These are phyloP conservation scores for Dinoponera quadriceps DNA, from an alignment of 1,140 invertebrate species.

Conservation along the genomic window DNA sequence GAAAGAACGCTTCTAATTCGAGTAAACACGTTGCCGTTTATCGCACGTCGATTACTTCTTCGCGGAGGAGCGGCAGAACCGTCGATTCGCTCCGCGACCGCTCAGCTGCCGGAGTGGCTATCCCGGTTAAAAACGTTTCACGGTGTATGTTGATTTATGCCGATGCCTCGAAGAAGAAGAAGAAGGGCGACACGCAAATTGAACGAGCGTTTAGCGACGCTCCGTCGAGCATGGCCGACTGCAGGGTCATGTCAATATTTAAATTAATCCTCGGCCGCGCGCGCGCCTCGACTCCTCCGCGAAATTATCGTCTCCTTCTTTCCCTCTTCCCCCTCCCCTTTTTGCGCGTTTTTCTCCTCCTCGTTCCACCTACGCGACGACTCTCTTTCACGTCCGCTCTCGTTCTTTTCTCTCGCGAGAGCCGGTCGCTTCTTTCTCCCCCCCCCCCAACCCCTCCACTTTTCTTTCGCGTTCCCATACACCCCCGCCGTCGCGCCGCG, in stretches of 20 bases:
- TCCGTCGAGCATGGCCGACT: conserved; percentile 68
- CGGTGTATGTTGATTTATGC: conserved; percentile 67
- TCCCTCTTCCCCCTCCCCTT: background rate
- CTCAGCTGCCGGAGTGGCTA: conserved; percentile 16
- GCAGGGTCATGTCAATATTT: conserved; percentile 74
- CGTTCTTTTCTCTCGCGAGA: background rate
- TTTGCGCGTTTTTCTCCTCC: background rate
- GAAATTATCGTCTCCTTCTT: conserved; percentile 63
- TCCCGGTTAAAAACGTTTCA: conserved; percentile 62
- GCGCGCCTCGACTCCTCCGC: background rate
- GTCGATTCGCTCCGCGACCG: background rate
- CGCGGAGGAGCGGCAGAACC: conserved; percentile 10
- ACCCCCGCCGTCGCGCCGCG: background rate
- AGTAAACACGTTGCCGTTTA: conserved; percentile 37
- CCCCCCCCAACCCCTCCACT: background rate
- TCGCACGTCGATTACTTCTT: conserved; percentile 9
- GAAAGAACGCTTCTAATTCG: background rate
- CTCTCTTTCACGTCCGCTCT: background rate
- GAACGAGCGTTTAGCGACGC: conserved; percentile 73
- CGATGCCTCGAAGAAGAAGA: conserved; percentile 61
- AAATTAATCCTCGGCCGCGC: conserved; percentile 69
- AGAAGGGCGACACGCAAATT: conserved; percentile 70
- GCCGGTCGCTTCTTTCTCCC: no score
- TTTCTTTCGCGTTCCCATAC: background rate
- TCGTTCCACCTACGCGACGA: background rate